Base-by-base conservation (phyloP, 2,113 vertebrate genomes). In the Crocuta crocuta region DNA sequence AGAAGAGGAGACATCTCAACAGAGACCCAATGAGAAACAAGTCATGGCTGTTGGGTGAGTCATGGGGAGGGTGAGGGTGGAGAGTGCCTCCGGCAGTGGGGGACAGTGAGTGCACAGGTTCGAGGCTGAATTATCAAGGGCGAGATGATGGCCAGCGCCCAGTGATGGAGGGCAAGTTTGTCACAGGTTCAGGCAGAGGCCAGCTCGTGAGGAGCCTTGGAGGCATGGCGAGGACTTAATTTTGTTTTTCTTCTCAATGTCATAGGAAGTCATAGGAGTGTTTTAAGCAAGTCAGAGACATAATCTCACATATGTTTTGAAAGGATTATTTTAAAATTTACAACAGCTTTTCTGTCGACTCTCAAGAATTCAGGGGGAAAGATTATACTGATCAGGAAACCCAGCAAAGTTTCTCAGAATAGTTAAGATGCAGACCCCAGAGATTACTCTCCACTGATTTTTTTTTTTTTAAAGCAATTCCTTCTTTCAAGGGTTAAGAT, bases 241-340 rank as follows among this genome's bases (percentile, higher is more conserved):
- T 73, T 79, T 78, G 39, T 45, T 61, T 78, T 31, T 61, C 71
- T 66, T 89, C 53, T 45, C 48, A 65, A 26, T 58, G 71, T 55
- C 45, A 24, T 5, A 9, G 43, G 31, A 74, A 90, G 80, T 87
- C 83, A 74, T 24, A 74, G 23, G 31, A 50, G 23, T 89, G 53
- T 81, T 86, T 88, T 79, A 48, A 74, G 74, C 33, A 89, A 28
- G 7, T 33, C 48, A n/a, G 61, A 33, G 53, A 55, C 5, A 17
- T 74, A 43, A 45, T 66, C 61, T 87, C 63, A 55, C 17, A 15
- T 43, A 17, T 7, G 28, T 68, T 74, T 92, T 82, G 65, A 66
- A 73, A 45, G 63, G 45, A 81, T 82, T 35, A 45, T 87, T 95
- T 96, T 94, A 5, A 89, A 94, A 83, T 83, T 87, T 61, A 61